A percentile compares a stretch with the other conserved stretches of the same genome.
Evolutionary conservation across 2,888 invertebrate genomes (phyloP).

Genomic region (Hyppa rectilinea): DNA sequence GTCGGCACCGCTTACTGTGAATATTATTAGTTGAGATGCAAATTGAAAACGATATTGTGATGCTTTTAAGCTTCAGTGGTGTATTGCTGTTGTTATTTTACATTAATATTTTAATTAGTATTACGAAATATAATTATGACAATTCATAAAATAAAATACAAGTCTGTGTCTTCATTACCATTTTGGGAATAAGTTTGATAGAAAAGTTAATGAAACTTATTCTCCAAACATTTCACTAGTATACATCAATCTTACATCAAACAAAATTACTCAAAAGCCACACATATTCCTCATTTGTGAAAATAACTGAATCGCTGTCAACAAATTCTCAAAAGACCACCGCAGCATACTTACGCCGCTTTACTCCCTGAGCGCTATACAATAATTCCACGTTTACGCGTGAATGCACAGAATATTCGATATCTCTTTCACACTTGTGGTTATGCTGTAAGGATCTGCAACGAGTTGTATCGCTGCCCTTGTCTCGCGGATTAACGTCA

Average conservation of each 20-base stretch:
- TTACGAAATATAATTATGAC: too few relatives aligned
- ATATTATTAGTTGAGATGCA: conserved; percentile 58
- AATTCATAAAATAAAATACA: too few relatives aligned
- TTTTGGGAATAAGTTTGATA: too few relatives aligned
- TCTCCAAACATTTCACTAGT: neutral
- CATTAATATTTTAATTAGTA: neutral
- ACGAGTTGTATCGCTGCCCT: conserved; percentile 80
- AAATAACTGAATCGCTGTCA: conserved; percentile 12
- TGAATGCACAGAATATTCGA: conserved; percentile 88
- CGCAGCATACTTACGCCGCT: conserved; percentile 78
- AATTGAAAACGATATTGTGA: conserved; percentile 29
- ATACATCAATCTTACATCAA: neutral
- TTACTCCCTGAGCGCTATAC: conserved; percentile 74
- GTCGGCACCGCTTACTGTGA: conserved; percentile 47
- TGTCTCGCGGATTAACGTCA: conserved; percentile 86
- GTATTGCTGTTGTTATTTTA: neutral
- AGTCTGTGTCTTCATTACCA: too few relatives aligned
- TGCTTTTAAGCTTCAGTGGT: conserved; percentile 12
- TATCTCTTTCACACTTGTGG: conserved; percentile 84
- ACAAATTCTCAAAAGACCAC: conserved; percentile 49
- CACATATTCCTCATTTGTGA: neutral
- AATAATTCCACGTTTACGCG: conserved; percentile 88
- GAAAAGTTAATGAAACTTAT: neutral
- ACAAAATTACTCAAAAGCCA: conserved; percentile 10
- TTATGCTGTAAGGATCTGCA: conserved; percentile 80